A percentile compares a stretch with the other conserved stretches of the same genome.
phyloP scores from a whole-genome alignment of 2,113 vertebrate genomes.

The Gyps fulvus region DNA sequence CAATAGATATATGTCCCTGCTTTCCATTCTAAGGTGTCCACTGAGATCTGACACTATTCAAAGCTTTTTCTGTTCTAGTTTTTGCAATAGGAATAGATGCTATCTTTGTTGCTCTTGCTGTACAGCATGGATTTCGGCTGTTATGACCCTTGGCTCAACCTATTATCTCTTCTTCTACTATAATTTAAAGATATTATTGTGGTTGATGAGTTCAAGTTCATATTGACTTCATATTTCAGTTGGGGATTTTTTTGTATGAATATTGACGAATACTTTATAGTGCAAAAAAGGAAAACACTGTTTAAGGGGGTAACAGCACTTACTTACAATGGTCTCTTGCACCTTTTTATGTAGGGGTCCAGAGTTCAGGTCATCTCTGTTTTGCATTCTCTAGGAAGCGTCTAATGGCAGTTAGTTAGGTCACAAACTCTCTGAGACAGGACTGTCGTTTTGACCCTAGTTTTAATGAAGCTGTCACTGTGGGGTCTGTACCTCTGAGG shows the following conservation, averaged over 20 bases:
- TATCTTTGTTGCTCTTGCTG: neutral
- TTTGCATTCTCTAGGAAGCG: neutral
- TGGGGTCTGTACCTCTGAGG: neutral
- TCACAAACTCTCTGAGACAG: neutral
- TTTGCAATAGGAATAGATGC: neutral
- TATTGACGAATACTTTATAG: neutral
- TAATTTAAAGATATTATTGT: neutral
- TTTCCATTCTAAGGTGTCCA: neutral
- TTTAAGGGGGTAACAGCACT: neutral
- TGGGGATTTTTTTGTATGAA: neutral
- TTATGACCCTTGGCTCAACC: neutral
- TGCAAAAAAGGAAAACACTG: neutral
- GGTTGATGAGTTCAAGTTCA: neutral
- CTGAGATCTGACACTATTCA: neutral
- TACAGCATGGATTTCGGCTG: neutral
- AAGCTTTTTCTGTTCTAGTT: neutral
- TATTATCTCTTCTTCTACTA: neutral
- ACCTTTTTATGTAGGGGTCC: neutral
- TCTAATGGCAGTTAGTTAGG: neutral
- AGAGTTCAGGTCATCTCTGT: neutral
- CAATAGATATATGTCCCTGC: neutral
- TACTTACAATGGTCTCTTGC: neutral
- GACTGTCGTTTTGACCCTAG: neutral
- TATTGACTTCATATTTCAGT: neutral
- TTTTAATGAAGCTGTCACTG: neutral